Evolutionary conservation across 2,888 invertebrate genomes (phyloP), one percentile per base, ranked within the genome.

Genomic region (Trichacis sp.): DNA sequence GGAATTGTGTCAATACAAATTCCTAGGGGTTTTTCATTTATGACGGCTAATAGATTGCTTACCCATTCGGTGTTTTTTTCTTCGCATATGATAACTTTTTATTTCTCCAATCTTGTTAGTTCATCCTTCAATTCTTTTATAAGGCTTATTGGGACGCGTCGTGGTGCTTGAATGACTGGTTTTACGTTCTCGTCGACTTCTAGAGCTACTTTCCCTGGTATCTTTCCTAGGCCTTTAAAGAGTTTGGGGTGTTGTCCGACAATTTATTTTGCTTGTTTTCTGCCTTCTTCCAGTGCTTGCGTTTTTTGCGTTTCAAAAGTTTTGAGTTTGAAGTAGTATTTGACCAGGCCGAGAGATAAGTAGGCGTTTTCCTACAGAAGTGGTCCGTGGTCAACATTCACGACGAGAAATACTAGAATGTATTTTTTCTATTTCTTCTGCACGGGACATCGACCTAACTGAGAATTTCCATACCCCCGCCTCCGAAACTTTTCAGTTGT

Each of bases 301-400:
- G 11, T 29, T 2, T 18, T n/a, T n/a, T n/a, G n/a, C n/a, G n/a
- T 17, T 9, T 3, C 9, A 18, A 8, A 20, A 29, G 1, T 42
- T 14, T 53, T 14, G n/a, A n/a, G n/a, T n/a, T n/a, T 53, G 17
- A 53, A 53, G 15, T 36, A 54, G 20, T 54, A 54, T 47, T 54
- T 54, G 4, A 46, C 38, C 1, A 54, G 38, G 9, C 46, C 54
- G 0, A 54, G 19, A 1, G 15, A 6, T 1, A 45, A 30, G 38
- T 38, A 54, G 3, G 38, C 19, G 2, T 54, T 33, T 38, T 46
- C 54, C 1, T 46, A 54, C 24, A 54, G 9, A 4, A 54, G 14
- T 4, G 54, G 46, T 4, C 54, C 54, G 38, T 54, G 47, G 3
- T 47, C 20, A 12, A 54, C 47, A 36, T 54, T 15, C 1, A 54